A percentile compares a stretch with the other conserved stretches of the same genome.
Evolutionary conservation across 2,797 vertebrate species (phyloP).

Genomic region (Lycodopsis pacificus): DNA sequence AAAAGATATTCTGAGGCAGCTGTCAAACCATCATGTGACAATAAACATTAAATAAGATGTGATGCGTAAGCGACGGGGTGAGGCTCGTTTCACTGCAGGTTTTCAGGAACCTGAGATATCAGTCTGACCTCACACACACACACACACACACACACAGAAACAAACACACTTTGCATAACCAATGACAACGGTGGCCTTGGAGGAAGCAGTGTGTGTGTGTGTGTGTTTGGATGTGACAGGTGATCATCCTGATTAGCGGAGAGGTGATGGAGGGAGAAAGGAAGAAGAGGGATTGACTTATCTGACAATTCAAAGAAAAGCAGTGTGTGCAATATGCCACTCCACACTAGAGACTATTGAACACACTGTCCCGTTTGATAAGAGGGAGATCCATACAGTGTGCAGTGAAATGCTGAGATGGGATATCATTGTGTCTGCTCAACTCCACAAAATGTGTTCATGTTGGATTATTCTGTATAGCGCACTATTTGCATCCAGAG

Average conservation of each 20-base stretch:
- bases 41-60: background rate
- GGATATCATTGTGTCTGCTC: slow-evolving; percentile 10
- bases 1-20: background rate
- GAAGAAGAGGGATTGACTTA: slow-evolving; percentile 39
- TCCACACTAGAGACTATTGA: slow-evolving; percentile 35
- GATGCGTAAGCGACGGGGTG: background rate
- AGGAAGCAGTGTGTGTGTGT: slow-evolving; percentile 1
- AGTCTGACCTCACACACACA: slow-evolving; percentile 14
- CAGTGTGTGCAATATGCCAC: slow-evolving; percentile 45
- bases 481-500: background rate
- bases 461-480: background rate
- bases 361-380: slow-evolving; percentile 16
- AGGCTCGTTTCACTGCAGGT: slow-evolving; percentile 17
- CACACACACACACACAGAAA: slow-evolving; percentile 16
- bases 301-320: slow-evolving; percentile 54
- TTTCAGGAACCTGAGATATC: slow-evolving; percentile 13
- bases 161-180: slow-evolving; percentile 26
- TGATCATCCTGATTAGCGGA: slow-evolving; percentile 50
- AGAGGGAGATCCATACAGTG: slow-evolving; percentile 9
- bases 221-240: slow-evolving; percentile 22
- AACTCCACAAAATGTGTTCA: background rate
- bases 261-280: slow-evolving; percentile 17
- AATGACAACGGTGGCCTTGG: slow-evolving; percentile 38
- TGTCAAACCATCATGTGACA: slow-evolving; percentile 10
- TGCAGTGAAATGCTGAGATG: background rate